phyloP scores from a whole-genome alignment of 2,888 invertebrate genomes.

The Zaprionus bogoriensis region DNA sequence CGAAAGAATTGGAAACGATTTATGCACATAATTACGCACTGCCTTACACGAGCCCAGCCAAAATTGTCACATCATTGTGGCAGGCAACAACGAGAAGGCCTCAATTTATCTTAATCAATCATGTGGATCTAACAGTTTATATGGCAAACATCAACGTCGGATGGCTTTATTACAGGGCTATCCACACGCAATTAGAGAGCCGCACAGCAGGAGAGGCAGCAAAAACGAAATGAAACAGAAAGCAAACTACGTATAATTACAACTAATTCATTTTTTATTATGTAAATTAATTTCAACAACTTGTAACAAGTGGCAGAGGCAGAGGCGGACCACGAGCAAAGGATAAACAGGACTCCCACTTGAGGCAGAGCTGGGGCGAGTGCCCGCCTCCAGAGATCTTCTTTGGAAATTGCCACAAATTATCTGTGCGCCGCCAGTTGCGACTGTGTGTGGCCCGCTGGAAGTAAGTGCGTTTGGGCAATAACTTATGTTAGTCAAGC shows the following conservation, averaged over 20 bases:
- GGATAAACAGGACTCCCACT: too few species aligned
- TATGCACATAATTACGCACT: constrained; percentile 4
- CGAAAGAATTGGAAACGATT: not conserved
- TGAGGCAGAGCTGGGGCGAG: not conserved
- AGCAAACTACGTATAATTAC: constrained; percentile 22
- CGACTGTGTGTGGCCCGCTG: constrained; percentile 15
- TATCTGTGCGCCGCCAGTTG: constrained; percentile 63
- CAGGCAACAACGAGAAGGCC: constrained; percentile 43
- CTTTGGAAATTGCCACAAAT: constrained; percentile 40
- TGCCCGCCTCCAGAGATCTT: too few species aligned
- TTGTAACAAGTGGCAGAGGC: constrained; percentile 51
- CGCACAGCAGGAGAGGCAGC: not conserved
- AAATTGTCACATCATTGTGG: constrained; percentile 21
- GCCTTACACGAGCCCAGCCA: constrained; percentile 8
- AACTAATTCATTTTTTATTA: constrained; percentile 72
- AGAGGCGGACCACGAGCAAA: not conserved
- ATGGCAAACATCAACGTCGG: constrained; percentile 26
- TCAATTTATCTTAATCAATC: constrained; percentile 66
- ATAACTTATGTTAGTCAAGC: constrained; percentile 78
- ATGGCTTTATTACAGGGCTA: constrained; percentile 32
- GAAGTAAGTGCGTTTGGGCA: constrained; percentile 58
- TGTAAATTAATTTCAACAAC: constrained; percentile 71
- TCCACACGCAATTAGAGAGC: constrained; percentile 21
- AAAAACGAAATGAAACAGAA: too few species aligned
- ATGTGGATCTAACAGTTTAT: constrained; percentile 29